Percentiles rank a stretch among this genome's conserved stretches.
Conservation (phyloP, 2,113 vertebrate genomes). For the Pelusios castaneus region DNA sequence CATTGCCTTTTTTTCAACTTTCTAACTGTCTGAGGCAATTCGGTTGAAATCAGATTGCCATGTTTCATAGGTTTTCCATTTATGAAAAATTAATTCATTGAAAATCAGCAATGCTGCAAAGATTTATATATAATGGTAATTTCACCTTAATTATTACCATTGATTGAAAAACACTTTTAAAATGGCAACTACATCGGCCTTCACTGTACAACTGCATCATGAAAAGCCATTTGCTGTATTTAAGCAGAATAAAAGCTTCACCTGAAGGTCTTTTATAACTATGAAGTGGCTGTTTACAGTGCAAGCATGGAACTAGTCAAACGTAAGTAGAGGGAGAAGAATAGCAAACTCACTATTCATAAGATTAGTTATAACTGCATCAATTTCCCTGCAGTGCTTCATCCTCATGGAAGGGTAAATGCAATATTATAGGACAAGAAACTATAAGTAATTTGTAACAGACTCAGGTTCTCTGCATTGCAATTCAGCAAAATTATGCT, state of each 20-base stretch:
- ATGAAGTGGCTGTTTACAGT: background rate
- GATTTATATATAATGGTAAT: background rate
- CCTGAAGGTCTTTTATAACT: background rate
- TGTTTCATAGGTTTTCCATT: background rate
- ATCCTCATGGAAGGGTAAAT: background rate
- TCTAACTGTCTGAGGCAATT: background rate
- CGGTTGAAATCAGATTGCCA: background rate
- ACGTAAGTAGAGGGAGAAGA: background rate
- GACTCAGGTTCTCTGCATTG: background rate
- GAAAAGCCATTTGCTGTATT: background rate
- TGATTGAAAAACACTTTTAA: background rate
- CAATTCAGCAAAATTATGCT: background rate
- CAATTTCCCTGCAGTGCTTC: background rate
- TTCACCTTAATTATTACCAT: background rate
- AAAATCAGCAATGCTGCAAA: background rate
- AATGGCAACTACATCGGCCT: background rate
- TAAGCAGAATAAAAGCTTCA: background rate
- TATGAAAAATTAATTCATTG: no score
- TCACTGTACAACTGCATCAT: background rate
- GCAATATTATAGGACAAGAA: background rate
- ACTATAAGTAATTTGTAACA: background rate
- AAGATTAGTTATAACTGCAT: slow-evolving; percentile 3
- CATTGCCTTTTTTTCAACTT: background rate
- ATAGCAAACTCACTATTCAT: background rate
- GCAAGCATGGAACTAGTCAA: background rate